Evolutionary conservation across 2,113 vertebrate genomes (phyloP), one percentile per base, ranked within the genome.

Genomic region (Phrynocephalus versicolor): DNA sequence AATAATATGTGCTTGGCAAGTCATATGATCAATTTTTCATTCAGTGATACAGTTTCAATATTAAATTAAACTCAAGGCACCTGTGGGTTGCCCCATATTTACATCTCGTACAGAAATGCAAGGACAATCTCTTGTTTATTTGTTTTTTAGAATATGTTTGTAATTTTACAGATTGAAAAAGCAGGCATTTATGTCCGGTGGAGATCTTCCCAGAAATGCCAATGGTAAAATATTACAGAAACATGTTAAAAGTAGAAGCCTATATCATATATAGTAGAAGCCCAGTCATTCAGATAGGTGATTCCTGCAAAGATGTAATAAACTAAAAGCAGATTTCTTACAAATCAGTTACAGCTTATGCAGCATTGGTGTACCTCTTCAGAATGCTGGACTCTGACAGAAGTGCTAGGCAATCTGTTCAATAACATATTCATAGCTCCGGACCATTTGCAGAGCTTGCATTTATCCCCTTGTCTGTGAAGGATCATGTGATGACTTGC

Each of bases 11-110:
- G 37, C 33, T 18, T 8, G 55, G 41, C 30, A 55, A 67, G 65
- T 76, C 67, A 3, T 55, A 67, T 30, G 6, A 67, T 30, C 23
- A 67, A n/a, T 30, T 67, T 67, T 67, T 67, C 64, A 67, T 30
- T 30, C 27, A 67, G 25, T 67, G 64, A 30, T 67, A 30, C 0
- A 0, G 2, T 55, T 10, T 70, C 35, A 71, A 33, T 0, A 0
- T 39, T 67, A 30, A 27, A 65, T 21, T 58, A 84, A 88, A 85
- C 19, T 69, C 0, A 64, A 65, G 78, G 21, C 19, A 8, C 37
- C 79, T 82, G 35, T 64, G 23, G 23, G 60, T 55, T 82, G 33
- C 6, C 77, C 30, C 67, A 45, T 82, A 64, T 19, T 25, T 81
- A 3, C 35, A 84, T 90, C 51, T 79, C 18, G 6, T 33, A 13